Evolutionary conservation across 2,888 invertebrate genomes (phyloP), one percentile per base, ranked within the genome.

Genomic region (Platycheirus albimanus): DNA sequence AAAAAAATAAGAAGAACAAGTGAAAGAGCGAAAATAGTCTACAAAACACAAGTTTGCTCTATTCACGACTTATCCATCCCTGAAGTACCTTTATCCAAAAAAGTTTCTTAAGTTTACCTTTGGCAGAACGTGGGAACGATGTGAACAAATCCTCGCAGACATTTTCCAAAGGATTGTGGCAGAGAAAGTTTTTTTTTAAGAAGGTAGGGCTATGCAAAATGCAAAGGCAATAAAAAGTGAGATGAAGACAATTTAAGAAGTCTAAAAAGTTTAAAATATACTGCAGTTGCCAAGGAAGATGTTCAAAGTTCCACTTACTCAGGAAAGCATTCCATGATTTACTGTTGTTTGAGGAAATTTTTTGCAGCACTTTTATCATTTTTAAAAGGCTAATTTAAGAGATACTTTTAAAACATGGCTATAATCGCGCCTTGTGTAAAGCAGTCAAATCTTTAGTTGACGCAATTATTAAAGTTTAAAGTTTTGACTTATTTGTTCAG

Each of bases 71-170:
- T 58, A 58, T 56, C 36, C 38, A 36, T 36, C 52, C 20, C 38
- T 13, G 24, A 58, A 41, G 58, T 2, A 10, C 36, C 17, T 36
- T 38, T 54, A n/a, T 51, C 13, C 15, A 24, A 11, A 15, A 0
- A 41, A 41, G 13, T 58, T 58, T 58, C 38, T 41, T 58, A 41
- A 24, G 41, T 41, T 58, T 58, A 58, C 28, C 41, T 41, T 24
- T 28, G 58, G 2, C 5, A n/a, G 13, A 24, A 56, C 24, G 38
- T 41, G 15, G 36, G 20, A 41, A 58, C 38, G 24, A 38, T 58
- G 15, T 28, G 24, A 24, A 58, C 41, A 41, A 58, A 24, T 41
- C 58, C 58, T 15, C 58, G n/a, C n/a, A 58, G 38, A 58, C 58
- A 41, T 41, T 58, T 58, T 58, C 6, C 13, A 28, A 24, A 19